Evolutionary conservation across 2,113 vertebrate genomes (phyloP), one percentile per base, ranked within the genome.

Genomic region (Hippopotamus amphibius): DNA sequence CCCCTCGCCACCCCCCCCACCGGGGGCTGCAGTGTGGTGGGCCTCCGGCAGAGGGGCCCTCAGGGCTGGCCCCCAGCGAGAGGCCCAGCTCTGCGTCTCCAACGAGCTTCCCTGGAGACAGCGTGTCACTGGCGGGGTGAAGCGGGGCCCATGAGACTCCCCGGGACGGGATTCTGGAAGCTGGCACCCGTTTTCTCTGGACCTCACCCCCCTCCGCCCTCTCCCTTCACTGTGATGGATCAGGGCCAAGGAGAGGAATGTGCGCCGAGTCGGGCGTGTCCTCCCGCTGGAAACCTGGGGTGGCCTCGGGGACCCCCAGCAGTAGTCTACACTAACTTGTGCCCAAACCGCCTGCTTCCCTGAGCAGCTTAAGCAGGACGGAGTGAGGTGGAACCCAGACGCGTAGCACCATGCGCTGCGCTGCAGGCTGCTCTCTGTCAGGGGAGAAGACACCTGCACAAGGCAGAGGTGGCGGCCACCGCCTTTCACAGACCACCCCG

Each of bases 111-210:
- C 57, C 63, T 15, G 41, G 76, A 24, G 41, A 30, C 12, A 7
- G 24, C 41, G 13, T 1, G 15, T 21, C n/a, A 26, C 48, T 10
- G 2, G 30, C 37, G 7, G 55, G 46, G 7, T 1, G 2, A 13
- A n/a, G 55, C 0, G 1, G 0, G 0, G 7, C 48, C 72, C 0
- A 1, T 4, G 7, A 0, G 22, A 24, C 26, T 22, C 82, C 57
- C 14, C 5, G 10, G 10, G 80, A 57, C n/a, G 46, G 26, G 68
- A 24, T 30, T 37, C 65, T 12, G 28, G 71, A 30, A 14, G 43
- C n/a, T 50, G 24, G 13, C 0, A 1, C 3, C 24, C 48, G 22
- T 28, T 63, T 80, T 43, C 63, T 24, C 9, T 2, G 28, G 55
- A 12, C 53, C 33, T 59, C 0, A 0, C 19, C 24, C 53, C 33